Base-by-base conservation (phyloP, 1,140 invertebrate species). In the Prorops nasuta region DNA sequence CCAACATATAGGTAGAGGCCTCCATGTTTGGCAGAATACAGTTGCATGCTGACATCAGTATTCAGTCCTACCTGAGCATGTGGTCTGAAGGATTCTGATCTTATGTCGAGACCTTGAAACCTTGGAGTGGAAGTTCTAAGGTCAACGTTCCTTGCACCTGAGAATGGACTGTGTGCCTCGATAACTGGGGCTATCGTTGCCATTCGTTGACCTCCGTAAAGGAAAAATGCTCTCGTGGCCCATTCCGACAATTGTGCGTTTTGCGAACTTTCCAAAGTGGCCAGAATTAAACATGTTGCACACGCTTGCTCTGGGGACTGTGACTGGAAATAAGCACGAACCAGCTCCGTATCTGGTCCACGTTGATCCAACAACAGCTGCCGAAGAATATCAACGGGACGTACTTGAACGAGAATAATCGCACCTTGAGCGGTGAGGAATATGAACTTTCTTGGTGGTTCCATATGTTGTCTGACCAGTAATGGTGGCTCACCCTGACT, bases 1-100 rank as follows among this genome's bases (percentile, higher is more conserved):
- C 89, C 85, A 7, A 96, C 83, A 65, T 92, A 95, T 3, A 97
- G 79, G 76, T 97, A 98, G 0, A 98, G 79, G 1, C 92, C 94
- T 70, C 95, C 92, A 66, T 98, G 94, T 74, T 95, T 95, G 3
- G 89, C 84, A 2, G 91, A 94, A 67, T 86, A 92, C 35, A 84
- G 79, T 51, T 84, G 83, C 38, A 82, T 49, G 12, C 76, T 72
- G 50, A 71, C 68, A 24, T 79, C 71, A 28, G 63, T 54, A 9
- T 58, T 70, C 24, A 67, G 50, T 6, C 58, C 66, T 1, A 49
- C 53, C 49, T 64, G 63, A n/a, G 56, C 46, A 15, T 67, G 45
- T 4, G 63, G 14, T 6, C 69, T 65, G 16, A 63, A 67, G 1
- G 63, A 35, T 31, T 49, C 47, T 12, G 51, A 37, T 19, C 65